phyloP scores from a whole-genome alignment of 2,113 vertebrate genomes.

The Alces alces region DNA sequence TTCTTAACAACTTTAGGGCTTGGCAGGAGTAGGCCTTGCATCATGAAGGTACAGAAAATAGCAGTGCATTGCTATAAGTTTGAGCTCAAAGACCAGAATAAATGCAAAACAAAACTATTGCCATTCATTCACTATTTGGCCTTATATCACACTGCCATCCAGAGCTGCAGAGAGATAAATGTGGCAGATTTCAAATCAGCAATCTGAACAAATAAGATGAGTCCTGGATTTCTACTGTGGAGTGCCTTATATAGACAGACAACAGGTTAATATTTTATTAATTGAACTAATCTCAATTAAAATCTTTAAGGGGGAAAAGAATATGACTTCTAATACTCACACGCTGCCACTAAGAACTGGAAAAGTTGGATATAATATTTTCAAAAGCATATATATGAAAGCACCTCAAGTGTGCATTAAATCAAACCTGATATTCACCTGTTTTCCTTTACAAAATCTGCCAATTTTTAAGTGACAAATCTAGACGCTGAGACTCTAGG shows the following conservation, averaged over 20 bases:
- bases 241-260: not conserved
- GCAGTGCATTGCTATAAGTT: not conserved
- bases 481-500: not conserved
- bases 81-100: not conserved
- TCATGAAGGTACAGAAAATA: not conserved
- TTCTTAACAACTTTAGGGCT: not conserved
- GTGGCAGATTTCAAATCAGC: not conserved
- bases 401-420: not conserved
- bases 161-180: not conserved
- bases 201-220: not conserved
- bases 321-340: not conserved
- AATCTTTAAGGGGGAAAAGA: not conserved
- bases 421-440: not conserved
- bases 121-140: not conserved
- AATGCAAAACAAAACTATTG: not conserved
- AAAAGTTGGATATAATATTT: not conserved
- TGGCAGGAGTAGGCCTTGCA: not conserved
- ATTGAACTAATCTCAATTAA: not conserved
- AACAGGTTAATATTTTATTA: not conserved
- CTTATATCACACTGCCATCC: not conserved
- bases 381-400: not conserved
- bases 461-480: not conserved
- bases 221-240: not conserved
- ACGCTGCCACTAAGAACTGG: not conserved
- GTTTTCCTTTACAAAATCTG: not conserved